phyloP scores from a whole-genome alignment of 1,140 invertebrate species.

The Penaeus vannamei region DNA sequence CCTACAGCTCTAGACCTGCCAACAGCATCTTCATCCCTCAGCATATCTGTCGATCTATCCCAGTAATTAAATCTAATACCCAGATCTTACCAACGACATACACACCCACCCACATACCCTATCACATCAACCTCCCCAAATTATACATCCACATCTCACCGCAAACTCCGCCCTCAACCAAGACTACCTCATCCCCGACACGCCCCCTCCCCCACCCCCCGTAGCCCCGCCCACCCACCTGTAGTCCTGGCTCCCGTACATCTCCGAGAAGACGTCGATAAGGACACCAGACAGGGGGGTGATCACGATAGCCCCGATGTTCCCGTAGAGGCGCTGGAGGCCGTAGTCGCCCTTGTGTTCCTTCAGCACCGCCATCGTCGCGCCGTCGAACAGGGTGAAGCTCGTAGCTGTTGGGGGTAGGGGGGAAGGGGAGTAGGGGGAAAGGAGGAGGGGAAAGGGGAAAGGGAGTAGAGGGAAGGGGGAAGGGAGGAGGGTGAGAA shows the following conservation, averaged over 20 bases:
- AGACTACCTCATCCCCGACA: too few species aligned
- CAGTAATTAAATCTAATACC: too few species aligned
- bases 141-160: too few species aligned
- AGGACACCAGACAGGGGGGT: conserved; percentile 83
- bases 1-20: too few species aligned
- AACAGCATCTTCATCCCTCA: too few species aligned
- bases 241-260: conserved; percentile 53
- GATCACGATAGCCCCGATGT: conserved; percentile 84
- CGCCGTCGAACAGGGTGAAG: conserved; percentile 87
- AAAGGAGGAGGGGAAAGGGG: background rate
- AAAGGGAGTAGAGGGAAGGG: background rate
- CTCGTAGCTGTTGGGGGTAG: conserved; percentile 78
- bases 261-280: conserved; percentile 75
- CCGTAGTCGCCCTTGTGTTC: conserved; percentile 86
- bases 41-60: too few species aligned
- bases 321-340: conserved; percentile 84
- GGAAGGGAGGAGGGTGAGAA: background rate
- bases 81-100: too few species aligned
- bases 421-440: background rate
- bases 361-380: conserved; percentile 83
- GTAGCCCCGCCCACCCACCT: conserved; percentile 72
- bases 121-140: too few species aligned
- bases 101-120: too few species aligned
- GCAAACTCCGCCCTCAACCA: too few species aligned
- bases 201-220: too few species aligned